Evolutionary conservation across 2,797 vertebrate genomes (phyloP).

Genomic region (Emydoidea blandingii): DNA sequence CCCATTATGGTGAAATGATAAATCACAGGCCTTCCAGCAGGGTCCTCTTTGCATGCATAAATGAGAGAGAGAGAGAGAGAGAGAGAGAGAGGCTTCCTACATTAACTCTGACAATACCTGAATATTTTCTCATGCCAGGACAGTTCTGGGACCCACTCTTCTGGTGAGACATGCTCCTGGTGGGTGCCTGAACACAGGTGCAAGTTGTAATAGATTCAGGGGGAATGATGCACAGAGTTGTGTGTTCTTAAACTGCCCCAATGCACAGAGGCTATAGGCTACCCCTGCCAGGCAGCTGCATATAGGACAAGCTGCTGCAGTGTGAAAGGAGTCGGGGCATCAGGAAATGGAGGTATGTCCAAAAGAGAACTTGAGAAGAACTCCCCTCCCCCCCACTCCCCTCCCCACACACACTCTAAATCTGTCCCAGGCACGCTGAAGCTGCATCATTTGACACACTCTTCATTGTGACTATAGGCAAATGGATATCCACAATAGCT

Average conservation of each 20-base stretch:
- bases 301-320: not conserved
- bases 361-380: not conserved
- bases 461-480: not conserved
- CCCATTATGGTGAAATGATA: constrained; percentile 82
- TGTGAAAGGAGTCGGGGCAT: not conserved
- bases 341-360: not conserved
- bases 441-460: not conserved
- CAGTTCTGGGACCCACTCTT: not conserved
- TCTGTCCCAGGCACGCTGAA: not conserved
- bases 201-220: not conserved
- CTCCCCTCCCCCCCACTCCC: not conserved
- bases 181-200: not conserved
- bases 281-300: not conserved
- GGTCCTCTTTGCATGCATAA: constrained; percentile 79
- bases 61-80: not conserved
- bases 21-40: constrained; percentile 81
- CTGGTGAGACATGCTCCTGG: not conserved
- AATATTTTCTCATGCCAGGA: constrained; percentile 20
- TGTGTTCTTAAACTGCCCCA: not conserved
- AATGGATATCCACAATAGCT: not conserved
- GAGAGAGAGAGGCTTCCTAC: not conserved
- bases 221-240: not conserved
- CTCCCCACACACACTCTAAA: not conserved
- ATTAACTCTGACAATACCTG: constrained; percentile 62
- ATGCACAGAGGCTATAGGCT: not conserved